Base-by-base conservation (phyloP, 2,113 vertebrate genomes). In the Erpornis zantholeuca region DNA sequence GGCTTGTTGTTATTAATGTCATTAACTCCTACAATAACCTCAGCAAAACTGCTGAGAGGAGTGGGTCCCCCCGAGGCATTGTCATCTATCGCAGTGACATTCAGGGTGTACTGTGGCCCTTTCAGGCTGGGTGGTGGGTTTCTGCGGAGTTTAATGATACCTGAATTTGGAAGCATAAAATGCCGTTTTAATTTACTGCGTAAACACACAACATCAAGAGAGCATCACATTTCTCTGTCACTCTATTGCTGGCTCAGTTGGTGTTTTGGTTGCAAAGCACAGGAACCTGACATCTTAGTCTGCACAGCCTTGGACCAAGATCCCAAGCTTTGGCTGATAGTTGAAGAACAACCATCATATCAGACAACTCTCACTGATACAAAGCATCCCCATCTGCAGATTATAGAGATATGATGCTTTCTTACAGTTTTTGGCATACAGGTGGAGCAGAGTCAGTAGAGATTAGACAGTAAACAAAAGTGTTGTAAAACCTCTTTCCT, bases 1-100 rank as follows among this genome's bases (percentile, higher is more conserved):
- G 99, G 99, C 40, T 99, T 99, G 97, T 99, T 99, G 97, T 99
- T 99, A 97, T 99, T 99, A 88, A 99, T 73, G 86, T 99, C 98
- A 1, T 99, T 98, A 97, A 99, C 98, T 42, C 98, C 98, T 38
- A 99, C 98, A 53, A 99, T 97, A 73, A 99, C 98, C 93, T 98
- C 98, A 24, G 98, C 98, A 35, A 98, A 98, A 91, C 98, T 98
- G 92, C 98, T 98, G 92, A 99, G 98, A 38, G 98, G 97, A 63
- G 95, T 97, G 25, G 98, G 97, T 5, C 99, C 99, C 2, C 98
- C 98, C 0, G 99, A 98, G 15, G 98, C 94, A 11, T 99, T 99
- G 96, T 99, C 99, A 73, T 99, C 99, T 4, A 98, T 98, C 0
- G 98, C 99, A 8, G 99, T 99, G 96, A 99, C 95, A 86, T 99